Conservation (phyloP, 2,113 vertebrate species). For the Sterna hirundo region DNA sequence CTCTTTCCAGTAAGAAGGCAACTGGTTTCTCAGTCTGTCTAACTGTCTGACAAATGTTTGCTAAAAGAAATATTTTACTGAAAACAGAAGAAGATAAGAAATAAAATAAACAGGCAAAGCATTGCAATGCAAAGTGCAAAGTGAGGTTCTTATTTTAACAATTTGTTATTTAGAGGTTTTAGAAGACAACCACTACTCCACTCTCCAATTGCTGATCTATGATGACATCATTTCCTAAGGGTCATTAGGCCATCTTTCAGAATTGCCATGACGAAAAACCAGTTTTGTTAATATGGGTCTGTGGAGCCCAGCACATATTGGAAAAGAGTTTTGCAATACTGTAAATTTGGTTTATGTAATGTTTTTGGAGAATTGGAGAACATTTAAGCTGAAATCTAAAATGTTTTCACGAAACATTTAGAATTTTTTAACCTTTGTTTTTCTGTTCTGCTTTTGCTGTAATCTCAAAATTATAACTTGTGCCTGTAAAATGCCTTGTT, state of each 20-base stretch:
- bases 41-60: not conserved
- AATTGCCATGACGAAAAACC: not conserved
- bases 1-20: not conserved
- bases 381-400: not conserved
- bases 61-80: not conserved
- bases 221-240: accelerated
- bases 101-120: not conserved
- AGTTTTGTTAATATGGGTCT: not conserved
- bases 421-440: not conserved
- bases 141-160: not conserved
- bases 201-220: not conserved
- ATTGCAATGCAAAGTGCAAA: not conserved
- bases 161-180: not conserved
- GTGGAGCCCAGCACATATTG: accelerated
- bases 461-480: not conserved
- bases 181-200: not conserved
- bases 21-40: not conserved
- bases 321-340: not conserved
- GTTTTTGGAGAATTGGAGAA: not conserved
- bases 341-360: not conserved
- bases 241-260: not conserved
- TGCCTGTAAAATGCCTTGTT: not conserved
- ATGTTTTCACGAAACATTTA: not conserved
- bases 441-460: not conserved
- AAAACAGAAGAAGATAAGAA: not conserved